Evolutionary conservation across 1,140 invertebrate species (phyloP).

Genomic region (Colletes latitarsis): DNA sequence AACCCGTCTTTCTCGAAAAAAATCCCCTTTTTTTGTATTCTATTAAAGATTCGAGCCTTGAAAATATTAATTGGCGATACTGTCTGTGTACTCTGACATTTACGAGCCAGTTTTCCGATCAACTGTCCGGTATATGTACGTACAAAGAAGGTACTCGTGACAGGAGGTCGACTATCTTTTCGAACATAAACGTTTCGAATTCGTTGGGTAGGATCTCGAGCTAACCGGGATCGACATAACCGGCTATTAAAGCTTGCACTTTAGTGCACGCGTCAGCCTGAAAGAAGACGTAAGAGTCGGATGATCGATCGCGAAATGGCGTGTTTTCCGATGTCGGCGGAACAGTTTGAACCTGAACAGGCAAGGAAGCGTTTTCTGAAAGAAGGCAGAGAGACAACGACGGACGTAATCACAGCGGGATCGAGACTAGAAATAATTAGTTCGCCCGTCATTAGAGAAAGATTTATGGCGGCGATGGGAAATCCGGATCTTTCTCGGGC

Average conservation of each 20-base stretch:
- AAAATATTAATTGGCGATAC: too few species aligned
- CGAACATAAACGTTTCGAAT: constrained; percentile 33
- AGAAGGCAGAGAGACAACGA: constrained; percentile 6
- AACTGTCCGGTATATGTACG: background rate
- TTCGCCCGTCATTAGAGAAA: constrained; percentile 51
- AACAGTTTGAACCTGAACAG: too few species aligned
- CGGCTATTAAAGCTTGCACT: constrained; percentile 52
- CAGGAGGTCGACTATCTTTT: background rate
- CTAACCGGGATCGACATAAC: constrained; percentile 25
- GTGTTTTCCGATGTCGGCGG: constrained; percentile 8
- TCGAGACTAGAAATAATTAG: constrained; percentile 59
- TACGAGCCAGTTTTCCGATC: background rate
- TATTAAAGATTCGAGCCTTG: too few species aligned
- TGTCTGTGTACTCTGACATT: too few species aligned
- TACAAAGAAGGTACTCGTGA: background rate
- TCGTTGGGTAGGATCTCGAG: background rate
- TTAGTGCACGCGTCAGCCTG: constrained; percentile 36
- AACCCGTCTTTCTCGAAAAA: too few species aligned
- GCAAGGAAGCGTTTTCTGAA: background rate
- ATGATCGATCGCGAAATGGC: constrained; percentile 59
- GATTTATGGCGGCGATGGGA: constrained; percentile 49
- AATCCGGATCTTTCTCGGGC: constrained; percentile 4
- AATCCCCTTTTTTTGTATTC: too few species aligned
- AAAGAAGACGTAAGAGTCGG: constrained; percentile 48
- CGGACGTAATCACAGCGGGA: constrained; percentile 43